These are phyloP conservation scores for Agrochola litura DNA, from an alignment of 2,888 invertebrate species.

Conservation along the genomic window DNA sequence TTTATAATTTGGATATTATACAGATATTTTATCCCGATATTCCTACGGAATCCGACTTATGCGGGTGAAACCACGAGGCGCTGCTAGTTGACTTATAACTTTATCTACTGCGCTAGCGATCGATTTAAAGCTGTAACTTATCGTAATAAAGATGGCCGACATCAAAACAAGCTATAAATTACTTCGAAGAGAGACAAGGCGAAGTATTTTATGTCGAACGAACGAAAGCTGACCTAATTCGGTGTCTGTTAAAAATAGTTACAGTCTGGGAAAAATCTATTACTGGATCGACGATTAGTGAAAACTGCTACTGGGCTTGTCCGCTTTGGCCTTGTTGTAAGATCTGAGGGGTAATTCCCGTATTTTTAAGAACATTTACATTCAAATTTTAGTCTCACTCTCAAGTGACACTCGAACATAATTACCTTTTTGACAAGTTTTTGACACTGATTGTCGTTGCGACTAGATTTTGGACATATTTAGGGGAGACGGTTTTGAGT, in stretches of 20 bases:
- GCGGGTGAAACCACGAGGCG: no score
- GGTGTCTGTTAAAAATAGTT: conserved; percentile 53
- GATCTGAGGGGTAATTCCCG: no score
- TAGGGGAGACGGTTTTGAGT: no score
- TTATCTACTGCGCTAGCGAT: neutral
- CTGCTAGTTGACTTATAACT: neutral
- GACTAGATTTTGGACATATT: no score
- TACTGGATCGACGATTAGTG: neutral
- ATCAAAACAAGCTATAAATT: conserved; percentile 56
- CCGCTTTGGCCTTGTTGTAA: neutral
- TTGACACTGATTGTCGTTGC: no score
- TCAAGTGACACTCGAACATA: neutral
- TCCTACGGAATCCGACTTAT: no score
- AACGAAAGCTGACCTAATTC: conserved; percentile 50
- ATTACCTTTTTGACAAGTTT: no score
- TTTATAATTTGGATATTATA: no score
- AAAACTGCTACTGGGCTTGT: neutral
- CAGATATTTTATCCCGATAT: no score
- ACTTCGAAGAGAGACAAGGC: conserved; percentile 35
- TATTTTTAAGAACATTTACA: neutral
- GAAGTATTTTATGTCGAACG: conserved; percentile 44
- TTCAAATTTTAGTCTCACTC: neutral
- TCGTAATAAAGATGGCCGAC: conserved; percentile 25
- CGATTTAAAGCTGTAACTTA: conserved; percentile 12
- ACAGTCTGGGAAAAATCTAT: conserved; percentile 36